Conservation (phyloP, 2,113 vertebrate species). For the Dipodomys merriami region DNA sequence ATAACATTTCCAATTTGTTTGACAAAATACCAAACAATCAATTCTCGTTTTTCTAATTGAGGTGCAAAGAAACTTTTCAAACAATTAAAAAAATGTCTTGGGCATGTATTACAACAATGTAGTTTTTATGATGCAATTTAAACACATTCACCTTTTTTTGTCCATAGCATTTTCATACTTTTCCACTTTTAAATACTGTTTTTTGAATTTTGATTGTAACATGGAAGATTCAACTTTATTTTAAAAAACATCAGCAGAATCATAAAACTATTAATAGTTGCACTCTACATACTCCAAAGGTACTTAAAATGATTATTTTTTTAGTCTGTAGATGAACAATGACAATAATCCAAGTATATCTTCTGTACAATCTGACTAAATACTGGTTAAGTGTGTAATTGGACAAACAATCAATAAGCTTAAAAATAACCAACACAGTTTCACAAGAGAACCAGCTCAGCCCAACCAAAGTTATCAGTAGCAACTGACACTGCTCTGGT, state of each 20-base stretch:
- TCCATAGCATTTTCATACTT: constrained; percentile 89
- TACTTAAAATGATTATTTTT: constrained; percentile 88
- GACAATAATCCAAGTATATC: constrained; percentile 83
- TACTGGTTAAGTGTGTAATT: constrained; percentile 78
- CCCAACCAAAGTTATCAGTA: constrained; percentile 74
- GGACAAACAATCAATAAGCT: constrained; percentile 79
- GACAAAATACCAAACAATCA: background rate
- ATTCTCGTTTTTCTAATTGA: background rate
- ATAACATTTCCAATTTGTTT: background rate
- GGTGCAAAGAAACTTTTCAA: background rate
- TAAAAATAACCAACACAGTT: constrained; percentile 83
- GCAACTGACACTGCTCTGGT: constrained; percentile 43
- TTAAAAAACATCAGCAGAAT: constrained; percentile 85
- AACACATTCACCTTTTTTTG: constrained; percentile 32
- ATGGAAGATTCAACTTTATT: constrained; percentile 88
- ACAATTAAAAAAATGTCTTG: background rate
- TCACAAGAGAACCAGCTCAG: constrained; percentile 83
- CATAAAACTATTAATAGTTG: constrained; percentile 90
- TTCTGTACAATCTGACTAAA: constrained; percentile 86
- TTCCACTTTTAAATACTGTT: constrained; percentile 89
- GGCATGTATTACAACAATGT: background rate
- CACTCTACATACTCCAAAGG: constrained; percentile 86
- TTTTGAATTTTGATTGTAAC: constrained; percentile 89
- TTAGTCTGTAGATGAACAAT: constrained; percentile 85
- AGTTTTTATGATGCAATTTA: background rate